phyloP scores from a whole-genome alignment of 2,797 vertebrate genomes.

The Selene dorsalis region DNA sequence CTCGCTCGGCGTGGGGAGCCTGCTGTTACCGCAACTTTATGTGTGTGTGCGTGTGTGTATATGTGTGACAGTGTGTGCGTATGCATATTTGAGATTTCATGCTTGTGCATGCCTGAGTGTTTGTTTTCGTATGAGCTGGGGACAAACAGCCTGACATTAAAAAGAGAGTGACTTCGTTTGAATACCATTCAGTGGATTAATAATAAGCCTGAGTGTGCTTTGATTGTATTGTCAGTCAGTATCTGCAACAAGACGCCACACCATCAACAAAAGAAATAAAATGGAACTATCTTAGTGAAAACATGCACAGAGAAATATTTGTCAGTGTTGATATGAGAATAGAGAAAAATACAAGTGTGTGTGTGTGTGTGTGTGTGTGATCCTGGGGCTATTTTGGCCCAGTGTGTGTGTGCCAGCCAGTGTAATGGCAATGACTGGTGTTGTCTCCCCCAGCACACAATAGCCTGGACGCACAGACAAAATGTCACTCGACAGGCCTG shows the following conservation, averaged over 20 bases:
- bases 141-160: constrained; percentile 51
- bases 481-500: constrained; percentile 70
- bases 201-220: constrained; percentile 2
- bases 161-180: neutral
- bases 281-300: constrained; percentile 26
- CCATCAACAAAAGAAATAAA: constrained; percentile 10
- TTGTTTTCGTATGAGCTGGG: constrained; percentile 30
- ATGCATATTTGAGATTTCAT: constrained; percentile 28
- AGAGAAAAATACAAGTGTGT: constrained; percentile 37
- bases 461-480: constrained; percentile 56
- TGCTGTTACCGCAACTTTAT: constrained; percentile 66
- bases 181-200: constrained; percentile 30
- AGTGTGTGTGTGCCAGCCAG: constrained; percentile 39
- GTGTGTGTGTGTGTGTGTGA: constrained; percentile 29
- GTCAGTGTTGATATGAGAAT: constrained; percentile 33
- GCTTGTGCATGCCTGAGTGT: constrained; percentile 33
- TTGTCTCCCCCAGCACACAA: constrained; percentile 66
- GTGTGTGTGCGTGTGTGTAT: constrained; percentile 28
- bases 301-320: constrained; percentile 37
- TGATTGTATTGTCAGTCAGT: constrained; percentile 14
- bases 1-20: constrained; percentile 65
- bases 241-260: constrained; percentile 4
- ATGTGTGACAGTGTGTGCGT: neutral
- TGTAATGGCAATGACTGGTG: constrained; percentile 62
- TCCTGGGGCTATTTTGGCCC: constrained; percentile 44